A percentile compares a stretch with the other conserved stretches of the same genome.
phyloP scores from a whole-genome alignment of 2,888 invertebrate genomes.

The Dolomedes plantarius region DNA sequence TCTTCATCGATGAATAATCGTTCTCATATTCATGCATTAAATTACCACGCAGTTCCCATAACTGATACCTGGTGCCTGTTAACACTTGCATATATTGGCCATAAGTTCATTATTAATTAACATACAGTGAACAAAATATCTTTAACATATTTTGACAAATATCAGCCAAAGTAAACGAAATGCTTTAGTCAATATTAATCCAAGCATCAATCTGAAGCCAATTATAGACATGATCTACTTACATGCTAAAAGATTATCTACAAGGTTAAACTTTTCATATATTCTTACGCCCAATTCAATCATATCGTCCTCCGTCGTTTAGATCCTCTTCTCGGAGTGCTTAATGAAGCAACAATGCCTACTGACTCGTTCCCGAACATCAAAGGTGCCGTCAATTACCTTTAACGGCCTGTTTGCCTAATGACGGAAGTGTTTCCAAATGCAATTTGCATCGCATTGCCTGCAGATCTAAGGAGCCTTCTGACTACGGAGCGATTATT shows the following conservation, averaged over 20 bases:
- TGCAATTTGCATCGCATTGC: slow-evolving; percentile 23
- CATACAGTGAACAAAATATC: neutral
- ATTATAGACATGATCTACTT: neutral
- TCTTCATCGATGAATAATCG: too few relatives aligned
- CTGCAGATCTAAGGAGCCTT: neutral
- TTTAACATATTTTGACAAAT: neutral
- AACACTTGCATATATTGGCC: neutral
- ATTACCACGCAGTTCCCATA: neutral
- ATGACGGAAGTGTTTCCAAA: slow-evolving; percentile 17
- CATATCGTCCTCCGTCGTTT: slow-evolving; percentile 11
- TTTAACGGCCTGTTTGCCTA: slow-evolving; percentile 12
- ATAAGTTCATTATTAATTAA: neutral
- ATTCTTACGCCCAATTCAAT: neutral
- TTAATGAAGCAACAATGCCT: slow-evolving; percentile 16
- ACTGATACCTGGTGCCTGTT: too few relatives aligned
- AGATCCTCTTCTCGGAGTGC: slow-evolving; percentile 1
- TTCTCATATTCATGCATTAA: neutral
- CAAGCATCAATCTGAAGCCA: neutral
- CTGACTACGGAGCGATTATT: neutral
- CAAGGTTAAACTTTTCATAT: slow-evolving; percentile 1
- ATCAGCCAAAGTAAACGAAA: neutral
- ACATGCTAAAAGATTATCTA: neutral
- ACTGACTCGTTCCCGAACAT: slow-evolving; percentile 1
- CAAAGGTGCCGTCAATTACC: slow-evolving; percentile 16
- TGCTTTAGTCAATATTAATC: neutral